Percentiles rank a stretch among this genome's conserved stretches.
Conservation (phyloP, 1,140 invertebrate genomes). For the Trissolcus basalis region DNA sequence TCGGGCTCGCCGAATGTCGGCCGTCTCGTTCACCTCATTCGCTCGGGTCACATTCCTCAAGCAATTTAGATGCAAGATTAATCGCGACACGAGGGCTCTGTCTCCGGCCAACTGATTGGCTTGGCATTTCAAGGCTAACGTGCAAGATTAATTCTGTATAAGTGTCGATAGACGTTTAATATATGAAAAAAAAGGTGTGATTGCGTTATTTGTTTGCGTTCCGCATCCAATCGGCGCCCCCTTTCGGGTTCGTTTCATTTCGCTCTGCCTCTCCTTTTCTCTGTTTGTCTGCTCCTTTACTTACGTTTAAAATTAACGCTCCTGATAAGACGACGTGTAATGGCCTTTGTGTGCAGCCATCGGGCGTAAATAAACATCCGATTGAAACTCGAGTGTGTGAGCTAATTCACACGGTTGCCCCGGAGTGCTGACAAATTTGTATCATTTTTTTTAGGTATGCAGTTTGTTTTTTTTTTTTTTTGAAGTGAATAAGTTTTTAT, state of each 20-base stretch:
- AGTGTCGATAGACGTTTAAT: constrained; percentile 48
- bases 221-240: constrained; percentile 4
- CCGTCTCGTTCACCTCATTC: constrained; percentile 45
- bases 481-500: too few species aligned
- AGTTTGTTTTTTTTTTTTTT: too few species aligned
- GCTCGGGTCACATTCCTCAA: constrained; percentile 50
- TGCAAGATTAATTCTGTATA: constrained; percentile 46
- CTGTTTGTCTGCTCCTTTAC: not conserved
- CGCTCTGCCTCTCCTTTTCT: constrained; percentile 5
- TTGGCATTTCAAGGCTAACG: constrained; percentile 57
- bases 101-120: constrained; percentile 50
- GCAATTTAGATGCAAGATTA: constrained; percentile 59
- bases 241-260: constrained; percentile 3
- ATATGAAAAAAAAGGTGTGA: constrained; percentile 43
- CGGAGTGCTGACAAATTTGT: too few species aligned
- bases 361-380: constrained; percentile 45
- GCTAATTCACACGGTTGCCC: not conserved
- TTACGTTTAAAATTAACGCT: constrained; percentile 7
- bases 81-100: constrained; percentile 54
- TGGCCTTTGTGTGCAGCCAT: constrained; percentile 43
- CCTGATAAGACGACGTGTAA: constrained; percentile 40
- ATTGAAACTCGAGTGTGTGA: not conserved
- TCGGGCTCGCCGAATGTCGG: not conserved
- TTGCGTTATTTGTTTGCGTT: constrained; percentile 40
- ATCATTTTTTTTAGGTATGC: too few species aligned